A percentile compares a stretch with the other conserved stretches of the same genome.
Evolutionary conservation across 1,140 invertebrate species (phyloP).

Genomic region (Oreohelix idahoensis): DNA sequence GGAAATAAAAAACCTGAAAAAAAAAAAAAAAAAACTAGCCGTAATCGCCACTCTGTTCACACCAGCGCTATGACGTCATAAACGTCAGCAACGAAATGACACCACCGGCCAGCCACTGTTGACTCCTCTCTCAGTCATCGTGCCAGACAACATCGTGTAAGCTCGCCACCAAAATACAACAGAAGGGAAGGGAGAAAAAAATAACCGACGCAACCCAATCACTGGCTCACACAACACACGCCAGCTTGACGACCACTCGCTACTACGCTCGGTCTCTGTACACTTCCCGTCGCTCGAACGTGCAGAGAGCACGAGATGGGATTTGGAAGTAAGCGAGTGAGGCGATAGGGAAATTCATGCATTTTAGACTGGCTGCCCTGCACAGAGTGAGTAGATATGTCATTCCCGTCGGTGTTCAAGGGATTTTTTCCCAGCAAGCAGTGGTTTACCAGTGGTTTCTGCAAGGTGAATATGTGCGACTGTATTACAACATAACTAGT

Average conservation of each 20-base stretch:
- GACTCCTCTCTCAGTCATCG: background rate
- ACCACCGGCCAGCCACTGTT: background rate
- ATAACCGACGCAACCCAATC: constrained; percentile 5
- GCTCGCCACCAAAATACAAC: background rate
- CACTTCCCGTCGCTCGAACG: background rate
- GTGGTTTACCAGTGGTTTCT: background rate
- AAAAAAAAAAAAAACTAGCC: too few species aligned
- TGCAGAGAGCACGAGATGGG: background rate
- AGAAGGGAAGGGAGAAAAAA: background rate
- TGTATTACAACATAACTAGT: too few species aligned
- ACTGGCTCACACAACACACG: constrained; percentile 16
- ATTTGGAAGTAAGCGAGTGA: background rate
- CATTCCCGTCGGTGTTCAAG: background rate
- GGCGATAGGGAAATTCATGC: background rate
- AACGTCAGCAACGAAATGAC: background rate
- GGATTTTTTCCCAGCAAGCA: background rate
- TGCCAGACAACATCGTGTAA: background rate
- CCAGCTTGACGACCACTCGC: background rate
- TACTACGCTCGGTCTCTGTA: background rate
- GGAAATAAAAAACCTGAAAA: too few species aligned
- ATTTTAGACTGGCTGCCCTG: background rate
- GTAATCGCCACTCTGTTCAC: too few species aligned
- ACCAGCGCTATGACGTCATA: background rate
- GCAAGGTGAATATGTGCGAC: background rate
- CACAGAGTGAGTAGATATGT: background rate